These are phyloP conservation scores for Lochmaea capreae DNA, from an alignment of 2,888 invertebrate genomes.

Conservation along the genomic window DNA sequence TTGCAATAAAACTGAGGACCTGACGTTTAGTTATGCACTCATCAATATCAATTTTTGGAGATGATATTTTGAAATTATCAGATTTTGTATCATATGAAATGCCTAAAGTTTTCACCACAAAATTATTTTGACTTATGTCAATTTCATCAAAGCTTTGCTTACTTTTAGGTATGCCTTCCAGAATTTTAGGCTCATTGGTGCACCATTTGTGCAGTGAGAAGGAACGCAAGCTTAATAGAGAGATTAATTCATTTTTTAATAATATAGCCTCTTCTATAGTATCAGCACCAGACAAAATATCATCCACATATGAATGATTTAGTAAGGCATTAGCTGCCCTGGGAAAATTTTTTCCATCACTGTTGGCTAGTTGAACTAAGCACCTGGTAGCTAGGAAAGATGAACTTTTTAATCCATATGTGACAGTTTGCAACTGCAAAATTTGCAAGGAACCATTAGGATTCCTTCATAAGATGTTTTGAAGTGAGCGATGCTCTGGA, in stretches of 20 bases:
- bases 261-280: constrained; percentile 16
- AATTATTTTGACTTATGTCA: constrained; percentile 30
- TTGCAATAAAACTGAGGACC: constrained; percentile 24
- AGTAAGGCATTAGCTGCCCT: too few species aligned
- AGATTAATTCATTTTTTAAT: constrained; percentile 30
- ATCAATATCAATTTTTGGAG: constrained; percentile 20
- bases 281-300: not conserved
- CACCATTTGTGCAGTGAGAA: constrained; percentile 37
- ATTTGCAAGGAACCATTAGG: too few species aligned
- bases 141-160: constrained; percentile 9
- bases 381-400: too few species aligned
- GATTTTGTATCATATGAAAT: constrained; percentile 24
- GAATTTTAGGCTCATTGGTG: constrained; percentile 23
- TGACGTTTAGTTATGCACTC: constrained; percentile 29
- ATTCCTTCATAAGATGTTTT: not conserved
- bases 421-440: too few species aligned
- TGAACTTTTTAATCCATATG: too few species aligned
- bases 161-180: constrained; percentile 28
- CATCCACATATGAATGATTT: too few species aligned
- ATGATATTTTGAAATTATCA: constrained; percentile 23
- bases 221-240: constrained; percentile 27
- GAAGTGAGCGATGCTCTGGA: not conserved
- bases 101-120: constrained; percentile 30
- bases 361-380: too few species aligned
- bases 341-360: too few species aligned